These are phyloP conservation scores for Diadema setosum DNA, from an alignment of 35 echinoderm and acorn worm genomes.

Conservation along the genomic window DNA sequence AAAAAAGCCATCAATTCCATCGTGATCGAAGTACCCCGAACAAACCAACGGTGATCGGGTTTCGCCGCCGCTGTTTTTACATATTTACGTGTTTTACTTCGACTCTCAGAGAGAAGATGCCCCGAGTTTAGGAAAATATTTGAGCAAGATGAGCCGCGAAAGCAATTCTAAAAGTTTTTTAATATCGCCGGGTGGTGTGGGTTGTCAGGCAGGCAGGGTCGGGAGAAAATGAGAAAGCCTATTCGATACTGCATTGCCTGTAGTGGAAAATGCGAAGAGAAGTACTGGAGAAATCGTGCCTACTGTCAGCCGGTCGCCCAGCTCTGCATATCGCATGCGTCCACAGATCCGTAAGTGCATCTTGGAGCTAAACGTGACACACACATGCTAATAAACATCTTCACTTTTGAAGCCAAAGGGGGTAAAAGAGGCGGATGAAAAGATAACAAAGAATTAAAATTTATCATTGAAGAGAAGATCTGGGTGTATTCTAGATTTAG, in stretches of 20 bases:
- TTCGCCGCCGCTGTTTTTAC: background rate
- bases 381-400: too few species aligned
- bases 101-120: background rate
- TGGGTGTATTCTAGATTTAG: too few species aligned
- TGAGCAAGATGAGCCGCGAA: constrained; percentile 27
- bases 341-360: background rate
- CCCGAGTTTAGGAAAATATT: constrained; percentile 35
- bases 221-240: constrained; percentile 18
- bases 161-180: constrained; percentile 22
- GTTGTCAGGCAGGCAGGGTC: background rate
- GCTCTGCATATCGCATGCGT: background rate
- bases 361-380: background rate
- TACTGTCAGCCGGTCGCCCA: background rate
- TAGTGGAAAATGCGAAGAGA: background rate
- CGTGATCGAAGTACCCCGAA: background rate
- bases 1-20: too few species aligned
- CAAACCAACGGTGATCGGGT: background rate
- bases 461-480: too few species aligned
- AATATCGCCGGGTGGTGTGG: constrained; percentile 1
- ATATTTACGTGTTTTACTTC: background rate
- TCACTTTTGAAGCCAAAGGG: too few species aligned
- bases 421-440: too few species aligned
- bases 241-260: constrained; percentile 14
- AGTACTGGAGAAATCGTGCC: background rate
- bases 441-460: too few species aligned